These are phyloP conservation scores for Podabrus alpinus DNA, from an alignment of 2,888 invertebrate species.

Conservation along the genomic window DNA sequence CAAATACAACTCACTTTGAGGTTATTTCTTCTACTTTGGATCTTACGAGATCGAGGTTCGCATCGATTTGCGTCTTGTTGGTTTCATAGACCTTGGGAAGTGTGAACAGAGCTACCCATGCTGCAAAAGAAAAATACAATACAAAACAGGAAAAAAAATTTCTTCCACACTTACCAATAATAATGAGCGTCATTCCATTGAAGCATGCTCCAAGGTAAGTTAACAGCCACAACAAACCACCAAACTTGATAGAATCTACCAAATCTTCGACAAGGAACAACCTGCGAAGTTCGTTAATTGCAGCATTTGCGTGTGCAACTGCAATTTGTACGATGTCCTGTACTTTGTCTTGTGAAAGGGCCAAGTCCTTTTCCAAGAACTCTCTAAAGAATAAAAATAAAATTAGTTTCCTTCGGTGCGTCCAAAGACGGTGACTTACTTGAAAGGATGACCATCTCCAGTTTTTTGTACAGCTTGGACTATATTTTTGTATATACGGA, in stretches of 20 bases:
- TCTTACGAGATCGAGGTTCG: conserved; percentile 85
- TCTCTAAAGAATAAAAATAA: conserved; percentile 59
- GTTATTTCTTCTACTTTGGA: conserved; percentile 87
- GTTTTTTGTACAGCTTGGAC: conserved; percentile 96
- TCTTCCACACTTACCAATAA: conserved; percentile 77
- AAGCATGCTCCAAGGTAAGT: conserved; percentile 99
- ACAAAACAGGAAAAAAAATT: too few species aligned
- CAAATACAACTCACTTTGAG: conserved; percentile 72
- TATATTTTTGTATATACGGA: conserved; percentile 95
- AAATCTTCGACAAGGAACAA: conserved; percentile 96
- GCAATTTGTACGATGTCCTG: conserved; percentile 85
- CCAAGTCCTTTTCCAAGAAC: conserved; percentile 85
- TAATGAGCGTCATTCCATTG: conserved; percentile 98
- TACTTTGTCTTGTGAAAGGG: conserved; percentile 88
- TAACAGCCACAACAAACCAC: conserved; percentile 91
- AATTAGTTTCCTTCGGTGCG: neutral
- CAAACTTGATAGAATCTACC: conserved; percentile 95
- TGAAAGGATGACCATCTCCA: conserved; percentile 96
- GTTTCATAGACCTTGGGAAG: conserved; percentile 95
- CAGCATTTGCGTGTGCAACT: conserved; percentile 85
- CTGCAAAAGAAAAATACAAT: conserved; percentile 68
- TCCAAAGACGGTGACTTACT: conserved; percentile 65
- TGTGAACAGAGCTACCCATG: conserved; percentile 90
- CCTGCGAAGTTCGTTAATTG: conserved; percentile 81
- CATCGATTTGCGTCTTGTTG: conserved; percentile 92